Conservation (phyloP, 1,140 invertebrate species). For the Lepidotrigona ventralis region DNA sequence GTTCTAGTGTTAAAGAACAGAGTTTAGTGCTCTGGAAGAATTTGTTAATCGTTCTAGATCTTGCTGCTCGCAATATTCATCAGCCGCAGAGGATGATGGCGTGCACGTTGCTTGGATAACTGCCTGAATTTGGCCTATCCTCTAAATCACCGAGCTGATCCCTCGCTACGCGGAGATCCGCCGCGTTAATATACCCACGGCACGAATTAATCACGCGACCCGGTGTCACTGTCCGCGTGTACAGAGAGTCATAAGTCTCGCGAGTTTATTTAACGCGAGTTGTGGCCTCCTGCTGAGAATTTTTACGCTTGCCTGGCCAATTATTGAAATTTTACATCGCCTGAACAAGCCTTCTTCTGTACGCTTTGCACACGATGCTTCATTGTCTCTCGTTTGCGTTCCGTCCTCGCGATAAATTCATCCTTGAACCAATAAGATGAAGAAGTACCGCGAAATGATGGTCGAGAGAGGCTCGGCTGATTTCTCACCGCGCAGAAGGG, state of each 20-base stretch:
- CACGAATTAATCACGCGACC: constrained; percentile 32
- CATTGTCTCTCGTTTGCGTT: neutral
- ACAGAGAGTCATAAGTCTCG: neutral
- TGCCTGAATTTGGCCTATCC: constrained; percentile 41
- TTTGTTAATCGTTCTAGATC: no score
- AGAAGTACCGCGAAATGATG: no score
- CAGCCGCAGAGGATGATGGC: neutral
- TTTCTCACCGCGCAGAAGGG: no score
- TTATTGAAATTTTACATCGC: constrained; percentile 4
- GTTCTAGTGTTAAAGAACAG: no score
- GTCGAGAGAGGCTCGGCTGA: no score
- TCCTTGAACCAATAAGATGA: no score
- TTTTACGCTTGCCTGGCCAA: neutral
- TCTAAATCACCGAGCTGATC: constrained; percentile 56
- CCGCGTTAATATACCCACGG: constrained; percentile 36
- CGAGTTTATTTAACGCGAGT: constrained; percentile 22
- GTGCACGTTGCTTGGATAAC: constrained; percentile 52
- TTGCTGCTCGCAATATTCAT: no score
- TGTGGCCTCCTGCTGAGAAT: neutral
- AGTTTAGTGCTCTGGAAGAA: no score
- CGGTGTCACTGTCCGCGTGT: neutral
- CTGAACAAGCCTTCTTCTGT: no score
- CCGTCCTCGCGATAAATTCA: neutral
- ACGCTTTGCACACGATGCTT: neutral
- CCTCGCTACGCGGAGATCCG: constrained; percentile 35